A percentile compares a stretch with the other conserved stretches of the same genome.
Conservation (phyloP, 1,140 invertebrate species). For the Cherax destructor region DNA sequence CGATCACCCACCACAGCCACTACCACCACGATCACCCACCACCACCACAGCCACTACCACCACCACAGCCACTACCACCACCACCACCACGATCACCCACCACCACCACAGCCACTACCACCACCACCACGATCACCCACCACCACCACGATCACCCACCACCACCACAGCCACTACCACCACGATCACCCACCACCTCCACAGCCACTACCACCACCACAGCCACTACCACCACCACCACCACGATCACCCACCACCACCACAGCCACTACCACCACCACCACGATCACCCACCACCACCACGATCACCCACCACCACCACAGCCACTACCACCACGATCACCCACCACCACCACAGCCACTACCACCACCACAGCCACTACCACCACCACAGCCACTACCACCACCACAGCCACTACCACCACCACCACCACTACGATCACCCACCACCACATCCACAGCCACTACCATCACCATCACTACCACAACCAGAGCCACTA, state of each 20-base stretch:
- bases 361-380: neutral
- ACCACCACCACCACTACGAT: neutral
- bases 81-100: neutral
- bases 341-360: neutral
- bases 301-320: too few species aligned
- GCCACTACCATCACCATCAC: neutral
- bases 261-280: too few species aligned
- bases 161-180: too few species aligned
- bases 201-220: constrained; percentile 2
- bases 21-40: too few species aligned
- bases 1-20: too few species aligned
- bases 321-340: too few species aligned
- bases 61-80: neutral
- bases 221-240: neutral
- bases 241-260: too few species aligned
- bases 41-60: neutral
- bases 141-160: too few species aligned
- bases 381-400: neutral
- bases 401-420: neutral
- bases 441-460: neutral
- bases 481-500: neutral
- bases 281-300: too few species aligned
- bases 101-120: too few species aligned
- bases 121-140: too few species aligned
- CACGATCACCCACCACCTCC: neutral